Evolutionary conservation across 2,888 invertebrate genomes (phyloP).

Genomic region (Cyclophora punctaria): DNA sequence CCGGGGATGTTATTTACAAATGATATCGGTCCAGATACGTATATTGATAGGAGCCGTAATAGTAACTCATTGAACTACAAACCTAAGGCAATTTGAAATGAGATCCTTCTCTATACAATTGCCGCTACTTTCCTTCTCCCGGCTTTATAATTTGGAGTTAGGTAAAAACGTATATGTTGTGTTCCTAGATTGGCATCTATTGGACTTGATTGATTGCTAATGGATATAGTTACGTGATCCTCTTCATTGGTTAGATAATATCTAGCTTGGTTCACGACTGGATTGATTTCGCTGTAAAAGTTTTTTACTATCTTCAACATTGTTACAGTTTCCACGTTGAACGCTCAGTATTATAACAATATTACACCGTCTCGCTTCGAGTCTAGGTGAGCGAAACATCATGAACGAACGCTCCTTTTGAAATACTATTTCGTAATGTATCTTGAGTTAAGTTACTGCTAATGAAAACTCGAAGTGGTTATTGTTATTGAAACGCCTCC

Average conservation of each 20-base stretch:
- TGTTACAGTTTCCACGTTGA: constrained; percentile 6
- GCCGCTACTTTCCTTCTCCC: constrained; percentile 40
- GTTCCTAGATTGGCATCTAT: constrained; percentile 32
- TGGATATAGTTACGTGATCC: constrained; percentile 42
- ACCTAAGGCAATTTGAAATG: constrained; percentile 43
- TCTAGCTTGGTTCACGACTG: constrained; percentile 19
- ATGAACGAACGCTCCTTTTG: constrained; percentile 20
- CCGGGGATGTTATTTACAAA: constrained; percentile 44
- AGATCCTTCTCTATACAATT: constrained; percentile 38
- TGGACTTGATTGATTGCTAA: constrained; percentile 49
- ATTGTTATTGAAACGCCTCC: constrained; percentile 44
- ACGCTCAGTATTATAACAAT: constrained; percentile 11
- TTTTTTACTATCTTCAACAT: constrained; percentile 23
- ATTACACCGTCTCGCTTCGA: constrained; percentile 6
- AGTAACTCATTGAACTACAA: constrained; percentile 39
- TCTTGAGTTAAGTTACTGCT: constrained; percentile 55
- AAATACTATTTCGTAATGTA: constrained; percentile 35
- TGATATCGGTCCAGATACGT: constrained; percentile 45
- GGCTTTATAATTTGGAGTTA: constrained; percentile 32
- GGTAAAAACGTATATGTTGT: constrained; percentile 31
- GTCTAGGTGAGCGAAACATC: constrained; percentile 25
- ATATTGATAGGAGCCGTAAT: constrained; percentile 38
- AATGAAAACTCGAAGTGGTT: constrained; percentile 56
- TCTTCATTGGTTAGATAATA: constrained; percentile 29
- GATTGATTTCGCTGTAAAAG: constrained; percentile 25